These are phyloP conservation scores for Pipistrellus kuhlii DNA, from an alignment of 2,797 vertebrate genomes.

Conservation along the genomic window DNA sequence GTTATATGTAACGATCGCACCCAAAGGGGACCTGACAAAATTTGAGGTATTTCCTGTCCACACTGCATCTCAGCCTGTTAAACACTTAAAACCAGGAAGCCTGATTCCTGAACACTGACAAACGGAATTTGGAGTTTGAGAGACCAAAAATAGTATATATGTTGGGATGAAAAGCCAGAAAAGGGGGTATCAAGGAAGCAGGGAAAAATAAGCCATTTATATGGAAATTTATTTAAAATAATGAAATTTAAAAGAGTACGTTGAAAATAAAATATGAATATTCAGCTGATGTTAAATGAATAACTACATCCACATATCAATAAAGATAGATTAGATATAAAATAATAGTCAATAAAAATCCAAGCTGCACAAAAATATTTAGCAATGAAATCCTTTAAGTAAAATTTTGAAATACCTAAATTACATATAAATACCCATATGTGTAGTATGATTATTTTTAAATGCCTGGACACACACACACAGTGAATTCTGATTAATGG, in stretches of 20 bases:
- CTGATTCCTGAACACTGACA: background rate
- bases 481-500: background rate
- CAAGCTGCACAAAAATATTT: slow-evolving; percentile 21
- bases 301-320: background rate
- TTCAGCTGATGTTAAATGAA: background rate
- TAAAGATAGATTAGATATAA: background rate
- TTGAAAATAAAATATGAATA: slow-evolving; percentile 46
- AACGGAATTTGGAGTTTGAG: slow-evolving; percentile 12
- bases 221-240: background rate
- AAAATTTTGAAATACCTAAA: background rate
- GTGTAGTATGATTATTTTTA: background rate
- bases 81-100: background rate
- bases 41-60: background rate
- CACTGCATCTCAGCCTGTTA: background rate
- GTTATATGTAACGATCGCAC: background rate
- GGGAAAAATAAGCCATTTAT: background rate
- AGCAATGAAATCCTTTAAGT: background rate
- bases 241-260: slow-evolving; percentile 24
- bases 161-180: background rate
- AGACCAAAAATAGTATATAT: background rate
- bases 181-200: background rate
- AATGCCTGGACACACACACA: background rate
- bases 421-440: background rate
- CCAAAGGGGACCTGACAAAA: background rate
- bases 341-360: slow-evolving; percentile 14